Percentiles rank a stretch among this genome's conserved stretches.
Conservation (phyloP, 1,140 invertebrate species). For the Cydia strobilella region DNA sequence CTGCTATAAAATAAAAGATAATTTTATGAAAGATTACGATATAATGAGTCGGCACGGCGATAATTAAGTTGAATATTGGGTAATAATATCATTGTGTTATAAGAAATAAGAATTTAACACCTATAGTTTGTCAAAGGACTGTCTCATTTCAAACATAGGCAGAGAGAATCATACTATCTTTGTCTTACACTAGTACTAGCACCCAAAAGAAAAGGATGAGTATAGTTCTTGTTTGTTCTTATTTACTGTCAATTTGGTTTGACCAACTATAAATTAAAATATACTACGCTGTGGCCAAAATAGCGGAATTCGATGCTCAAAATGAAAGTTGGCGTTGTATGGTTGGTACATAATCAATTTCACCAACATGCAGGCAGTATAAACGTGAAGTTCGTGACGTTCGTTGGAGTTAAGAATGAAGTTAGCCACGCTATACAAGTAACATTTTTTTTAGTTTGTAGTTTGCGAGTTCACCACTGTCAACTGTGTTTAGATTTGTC, state of each 20-base stretch:
- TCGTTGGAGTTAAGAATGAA: constrained; percentile 40
- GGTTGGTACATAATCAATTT: constrained; percentile 3
- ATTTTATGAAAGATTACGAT: too few relatives aligned
- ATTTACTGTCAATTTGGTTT: too few relatives aligned
- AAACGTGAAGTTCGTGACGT: constrained; percentile 39
- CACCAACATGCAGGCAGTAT: background rate
- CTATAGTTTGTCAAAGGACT: too few relatives aligned
- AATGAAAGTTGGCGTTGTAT: background rate
- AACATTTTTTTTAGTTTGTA: constrained; percentile 69
- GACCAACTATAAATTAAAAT: too few relatives aligned
- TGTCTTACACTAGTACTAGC: too few relatives aligned
- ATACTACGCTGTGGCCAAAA: background rate
- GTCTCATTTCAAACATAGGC: too few relatives aligned
- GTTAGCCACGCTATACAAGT: constrained; percentile 47
- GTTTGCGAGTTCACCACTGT: constrained; percentile 43
- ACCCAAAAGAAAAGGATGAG: too few relatives aligned
- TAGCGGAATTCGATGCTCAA: background rate
- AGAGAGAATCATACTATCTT: too few relatives aligned
- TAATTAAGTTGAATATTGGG: too few relatives aligned
- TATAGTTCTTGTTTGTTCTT: too few relatives aligned
- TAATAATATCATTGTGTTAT: background rate
- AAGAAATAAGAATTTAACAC: background rate
- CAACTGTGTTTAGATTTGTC: constrained; percentile 46
- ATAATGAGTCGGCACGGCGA: too few relatives aligned
- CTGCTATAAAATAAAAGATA: too few relatives aligned